These are phyloP conservation scores for Hymenochirus boettgeri DNA, from an alignment of 2,113 vertebrate genomes.

Conservation along the genomic window DNA sequence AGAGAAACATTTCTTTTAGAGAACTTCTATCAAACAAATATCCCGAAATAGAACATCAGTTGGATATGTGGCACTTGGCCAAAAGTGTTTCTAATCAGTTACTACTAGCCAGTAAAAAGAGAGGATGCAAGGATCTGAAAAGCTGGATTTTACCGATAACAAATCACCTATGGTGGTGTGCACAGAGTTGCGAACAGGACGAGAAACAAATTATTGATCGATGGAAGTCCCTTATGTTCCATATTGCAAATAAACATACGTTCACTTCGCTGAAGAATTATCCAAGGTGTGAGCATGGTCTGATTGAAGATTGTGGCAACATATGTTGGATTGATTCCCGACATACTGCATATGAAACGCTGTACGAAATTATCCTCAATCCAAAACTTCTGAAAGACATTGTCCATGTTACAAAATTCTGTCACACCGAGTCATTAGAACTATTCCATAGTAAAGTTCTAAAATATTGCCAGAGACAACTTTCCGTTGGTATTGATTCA, in stretches of 20 bases:
- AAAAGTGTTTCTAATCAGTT: neutral
- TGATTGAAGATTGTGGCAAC: neutral
- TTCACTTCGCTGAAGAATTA: neutral
- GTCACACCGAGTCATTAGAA: too few relatives aligned
- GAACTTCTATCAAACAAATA: neutral
- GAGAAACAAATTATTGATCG: neutral
- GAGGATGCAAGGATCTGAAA: neutral
- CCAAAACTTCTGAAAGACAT: too few relatives aligned
- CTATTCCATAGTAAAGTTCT: too few relatives aligned
- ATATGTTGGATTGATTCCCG: neutral
- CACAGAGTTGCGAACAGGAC: constrained; percentile 2
- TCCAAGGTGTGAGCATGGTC: neutral
- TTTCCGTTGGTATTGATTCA: too few relatives aligned
- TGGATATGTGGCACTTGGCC: neutral
- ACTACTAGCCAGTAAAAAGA: neutral
- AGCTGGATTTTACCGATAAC: neutral
- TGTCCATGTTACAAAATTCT: too few relatives aligned
- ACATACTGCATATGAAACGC: neutral
- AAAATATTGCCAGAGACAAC: too few relatives aligned
- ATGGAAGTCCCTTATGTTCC: neutral
- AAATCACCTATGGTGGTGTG: constrained; percentile 15
- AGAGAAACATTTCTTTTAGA: neutral
- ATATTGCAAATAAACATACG: constrained; percentile 3
- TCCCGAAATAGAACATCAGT: neutral
- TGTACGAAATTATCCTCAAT: neutral